phyloP scores from a whole-genome alignment of 1,140 invertebrate genomes.

The Scaptomyza pallida region DNA sequence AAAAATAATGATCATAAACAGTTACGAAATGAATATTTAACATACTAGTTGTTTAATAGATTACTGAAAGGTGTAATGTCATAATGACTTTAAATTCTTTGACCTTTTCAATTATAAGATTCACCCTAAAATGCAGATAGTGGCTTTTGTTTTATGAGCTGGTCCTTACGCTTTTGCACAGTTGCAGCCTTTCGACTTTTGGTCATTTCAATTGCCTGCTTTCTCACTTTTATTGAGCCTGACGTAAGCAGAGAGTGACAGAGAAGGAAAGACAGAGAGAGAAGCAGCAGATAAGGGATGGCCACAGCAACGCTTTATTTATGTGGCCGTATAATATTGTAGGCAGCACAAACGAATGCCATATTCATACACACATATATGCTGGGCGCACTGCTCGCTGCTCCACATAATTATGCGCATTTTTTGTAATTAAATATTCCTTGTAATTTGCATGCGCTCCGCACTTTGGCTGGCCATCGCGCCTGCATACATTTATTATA shows the following conservation, averaged over 20 bases:
- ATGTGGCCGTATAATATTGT: constrained; percentile 62
- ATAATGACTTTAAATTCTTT: no score
- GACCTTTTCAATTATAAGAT: neutral
- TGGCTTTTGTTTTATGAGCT: constrained; percentile 20
- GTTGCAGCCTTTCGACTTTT: constrained; percentile 25
- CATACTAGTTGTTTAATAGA: no score
- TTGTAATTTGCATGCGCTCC: constrained; percentile 75
- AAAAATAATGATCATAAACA: no score
- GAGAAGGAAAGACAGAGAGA: neutral
- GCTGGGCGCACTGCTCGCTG: constrained; percentile 17
- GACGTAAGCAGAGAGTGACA: constrained; percentile 30
- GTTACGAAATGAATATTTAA: no score
- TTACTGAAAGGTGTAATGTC: no score
- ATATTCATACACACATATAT: neutral
- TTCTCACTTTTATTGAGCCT: constrained; percentile 60
- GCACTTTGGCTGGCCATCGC: constrained; percentile 22
- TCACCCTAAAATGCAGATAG: constrained; percentile 3
- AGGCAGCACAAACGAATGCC: no score
- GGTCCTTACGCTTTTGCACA: constrained; percentile 1
- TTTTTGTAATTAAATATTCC: constrained; percentile 82
- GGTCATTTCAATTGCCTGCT: constrained; percentile 53
- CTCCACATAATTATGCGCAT: constrained; percentile 78
- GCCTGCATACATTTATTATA: constrained; percentile 33
- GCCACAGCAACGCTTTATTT: constrained; percentile 62
- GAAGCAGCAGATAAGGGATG: constrained; percentile 26